Percentiles rank a stretch among this genome's conserved stretches.
phyloP scores from a whole-genome alignment of 2,888 invertebrate species.

The Ryuthela nishihirai region DNA sequence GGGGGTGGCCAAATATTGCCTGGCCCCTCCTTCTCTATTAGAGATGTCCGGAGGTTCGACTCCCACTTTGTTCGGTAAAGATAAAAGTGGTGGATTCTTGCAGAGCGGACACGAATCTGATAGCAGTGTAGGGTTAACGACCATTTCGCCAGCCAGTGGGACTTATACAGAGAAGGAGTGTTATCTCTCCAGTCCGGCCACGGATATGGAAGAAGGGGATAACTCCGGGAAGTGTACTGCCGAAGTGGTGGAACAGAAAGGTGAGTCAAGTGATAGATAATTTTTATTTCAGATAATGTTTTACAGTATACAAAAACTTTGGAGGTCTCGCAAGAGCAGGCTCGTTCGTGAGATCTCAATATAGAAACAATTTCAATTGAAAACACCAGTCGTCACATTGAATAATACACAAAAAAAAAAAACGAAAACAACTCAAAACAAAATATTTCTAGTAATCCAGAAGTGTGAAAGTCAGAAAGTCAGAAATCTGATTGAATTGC shows the following conservation, averaged over 20 bases:
- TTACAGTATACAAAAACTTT: too few species aligned
- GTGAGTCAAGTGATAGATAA: too few species aligned
- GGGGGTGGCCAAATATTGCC: slow-evolving; percentile 13
- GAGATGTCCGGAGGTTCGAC: neutral
- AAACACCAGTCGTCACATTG: too few species aligned
- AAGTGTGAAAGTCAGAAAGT: too few species aligned
- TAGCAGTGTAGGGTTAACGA: neutral
- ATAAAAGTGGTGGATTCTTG: neutral
- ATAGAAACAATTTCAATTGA: too few species aligned
- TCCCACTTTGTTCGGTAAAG: neutral
- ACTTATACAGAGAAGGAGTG: slow-evolving; percentile 25
- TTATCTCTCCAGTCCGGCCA: slow-evolving; percentile 27
- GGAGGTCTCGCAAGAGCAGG: too few species aligned
- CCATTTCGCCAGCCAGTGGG: slow-evolving; percentile 5
- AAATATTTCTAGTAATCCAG: too few species aligned
- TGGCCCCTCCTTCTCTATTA: slow-evolving; percentile 2
- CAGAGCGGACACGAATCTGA: neutral
- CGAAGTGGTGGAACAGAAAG: slow-evolving; percentile 31
- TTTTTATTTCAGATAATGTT: too few species aligned
- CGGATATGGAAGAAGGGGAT: slow-evolving; percentile 30
- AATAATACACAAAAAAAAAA: too few species aligned
- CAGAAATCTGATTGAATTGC: too few species aligned
- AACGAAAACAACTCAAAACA: too few species aligned
- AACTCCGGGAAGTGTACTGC: slow-evolving; percentile 31
- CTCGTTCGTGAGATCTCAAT: too few species aligned